Conservation (phyloP, 2,888 invertebrate genomes). For the Orthosia cruda region DNA sequence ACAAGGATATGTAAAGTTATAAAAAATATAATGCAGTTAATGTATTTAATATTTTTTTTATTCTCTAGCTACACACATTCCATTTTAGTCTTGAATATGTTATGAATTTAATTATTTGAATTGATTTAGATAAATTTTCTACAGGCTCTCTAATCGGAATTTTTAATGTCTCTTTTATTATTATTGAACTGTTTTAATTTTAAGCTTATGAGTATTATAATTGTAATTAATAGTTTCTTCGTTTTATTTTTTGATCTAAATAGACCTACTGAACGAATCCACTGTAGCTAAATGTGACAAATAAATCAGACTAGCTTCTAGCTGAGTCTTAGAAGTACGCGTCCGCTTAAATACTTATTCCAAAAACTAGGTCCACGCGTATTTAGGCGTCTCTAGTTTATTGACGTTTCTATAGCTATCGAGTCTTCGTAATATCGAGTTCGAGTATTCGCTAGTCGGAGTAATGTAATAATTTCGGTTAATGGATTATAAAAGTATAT, state of each 20-base stretch:
- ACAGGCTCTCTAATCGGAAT: conserved; percentile 28
- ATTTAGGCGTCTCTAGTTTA: no score
- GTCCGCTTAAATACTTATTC: no score
- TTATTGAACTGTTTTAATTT: conserved; percentile 46
- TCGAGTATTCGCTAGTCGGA: no score
- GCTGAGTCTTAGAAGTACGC: no score
- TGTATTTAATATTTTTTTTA: conserved; percentile 1
- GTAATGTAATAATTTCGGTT: no score
- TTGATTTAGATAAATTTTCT: conserved; percentile 22
- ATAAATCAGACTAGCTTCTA: no score
- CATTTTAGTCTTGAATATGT: conserved; percentile 44
- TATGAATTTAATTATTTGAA: background rate
- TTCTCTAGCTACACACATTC: conserved; percentile 52
- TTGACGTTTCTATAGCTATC: no score
- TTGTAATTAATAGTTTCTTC: conserved; percentile 19
- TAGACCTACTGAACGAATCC: background rate
- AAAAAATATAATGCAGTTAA: conserved; percentile 16
- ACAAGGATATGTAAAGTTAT: conserved; percentile 8
- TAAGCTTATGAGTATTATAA: conserved; percentile 67
- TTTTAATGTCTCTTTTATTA: conserved; percentile 19
- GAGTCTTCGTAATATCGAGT: no score
- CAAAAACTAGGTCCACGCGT: no score
- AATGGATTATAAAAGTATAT: no score
- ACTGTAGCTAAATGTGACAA: background rate
- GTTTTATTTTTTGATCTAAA: background rate